Conservation (phyloP, 1,140 invertebrate species). For the Rhynchophorus ferrugineus region DNA sequence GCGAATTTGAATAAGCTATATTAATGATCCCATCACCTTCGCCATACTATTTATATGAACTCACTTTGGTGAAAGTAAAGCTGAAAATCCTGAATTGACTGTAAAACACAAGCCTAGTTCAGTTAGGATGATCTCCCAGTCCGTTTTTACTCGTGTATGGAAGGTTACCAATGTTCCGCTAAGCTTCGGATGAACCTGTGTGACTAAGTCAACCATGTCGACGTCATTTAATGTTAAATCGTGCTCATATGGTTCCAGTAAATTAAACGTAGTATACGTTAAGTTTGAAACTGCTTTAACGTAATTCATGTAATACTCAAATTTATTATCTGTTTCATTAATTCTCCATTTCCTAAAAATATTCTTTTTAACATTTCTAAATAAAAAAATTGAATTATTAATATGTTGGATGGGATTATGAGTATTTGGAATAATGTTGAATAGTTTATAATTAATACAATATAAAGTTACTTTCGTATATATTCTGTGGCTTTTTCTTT, state of each 20-base stretch:
- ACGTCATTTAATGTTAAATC: constrained; percentile 41
- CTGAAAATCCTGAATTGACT: constrained; percentile 43
- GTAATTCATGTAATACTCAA: constrained; percentile 45
- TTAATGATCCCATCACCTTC: no score
- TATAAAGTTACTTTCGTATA: constrained; percentile 29
- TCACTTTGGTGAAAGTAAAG: constrained; percentile 33
- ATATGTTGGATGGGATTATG: no score
- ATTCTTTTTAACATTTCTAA: no score
- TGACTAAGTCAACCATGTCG: constrained; percentile 42
- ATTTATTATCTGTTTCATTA: constrained; percentile 30
- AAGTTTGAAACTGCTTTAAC: constrained; percentile 44
- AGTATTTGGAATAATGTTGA: neutral
- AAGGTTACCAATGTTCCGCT: constrained; percentile 33
- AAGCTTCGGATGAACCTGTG: constrained; percentile 34
- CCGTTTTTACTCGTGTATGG: constrained; percentile 29
- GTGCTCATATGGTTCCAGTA: constrained; percentile 41
- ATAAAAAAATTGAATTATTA: no score
- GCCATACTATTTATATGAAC: no score
- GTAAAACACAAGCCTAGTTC: constrained; percentile 49
- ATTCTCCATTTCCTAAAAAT: constrained; percentile 34
- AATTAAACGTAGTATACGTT: constrained; percentile 42
- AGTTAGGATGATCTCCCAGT: constrained; percentile 47
- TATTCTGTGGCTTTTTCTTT: constrained; percentile 28
- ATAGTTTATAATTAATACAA: neutral
- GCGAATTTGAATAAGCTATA: no score